These are phyloP conservation scores for Spodoptera frugiperda DNA, from an alignment of 1,140 invertebrate genomes.

Conservation along the genomic window DNA sequence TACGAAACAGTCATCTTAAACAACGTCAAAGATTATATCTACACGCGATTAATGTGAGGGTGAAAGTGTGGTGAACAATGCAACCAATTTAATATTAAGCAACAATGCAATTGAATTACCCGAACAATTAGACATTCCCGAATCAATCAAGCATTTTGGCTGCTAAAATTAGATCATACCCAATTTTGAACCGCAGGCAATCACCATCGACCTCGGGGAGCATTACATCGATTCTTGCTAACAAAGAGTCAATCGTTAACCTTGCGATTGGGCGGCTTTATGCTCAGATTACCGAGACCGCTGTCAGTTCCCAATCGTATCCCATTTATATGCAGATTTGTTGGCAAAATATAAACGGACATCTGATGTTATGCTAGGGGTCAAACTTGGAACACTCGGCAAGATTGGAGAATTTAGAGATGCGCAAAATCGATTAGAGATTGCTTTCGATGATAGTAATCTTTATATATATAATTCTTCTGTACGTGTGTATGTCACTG, in stretches of 20 bases:
- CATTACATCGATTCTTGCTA: slow-evolving; percentile 5
- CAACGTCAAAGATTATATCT: too few species aligned
- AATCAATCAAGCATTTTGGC: neutral
- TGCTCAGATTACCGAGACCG: slow-evolving; percentile 12
- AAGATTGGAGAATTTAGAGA: neutral
- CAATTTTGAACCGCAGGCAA: neutral
- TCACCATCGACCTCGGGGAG: neutral
- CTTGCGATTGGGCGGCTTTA: slow-evolving; percentile 11
- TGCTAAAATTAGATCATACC: neutral
- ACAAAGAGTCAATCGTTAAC: slow-evolving; percentile 28
- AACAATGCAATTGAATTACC: neutral
- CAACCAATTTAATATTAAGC: neutral
- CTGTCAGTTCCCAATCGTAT: slow-evolving; percentile 14
- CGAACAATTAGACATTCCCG: neutral
- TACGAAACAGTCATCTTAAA: too few species aligned
- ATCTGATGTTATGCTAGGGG: neutral
- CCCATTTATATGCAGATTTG: slow-evolving; percentile 30
- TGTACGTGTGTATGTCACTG: too few species aligned
- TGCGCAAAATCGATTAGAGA: neutral
- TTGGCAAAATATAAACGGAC: slow-evolving; percentile 20
- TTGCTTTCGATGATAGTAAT: too few species aligned
- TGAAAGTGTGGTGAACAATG: neutral
- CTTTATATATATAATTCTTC: too few species aligned
- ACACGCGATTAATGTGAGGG: too few species aligned
- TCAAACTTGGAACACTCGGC: neutral